These are phyloP conservation scores for Forbesichthys agassizii DNA, from an alignment of 2,113 vertebrate genomes.

Conservation along the genomic window DNA sequence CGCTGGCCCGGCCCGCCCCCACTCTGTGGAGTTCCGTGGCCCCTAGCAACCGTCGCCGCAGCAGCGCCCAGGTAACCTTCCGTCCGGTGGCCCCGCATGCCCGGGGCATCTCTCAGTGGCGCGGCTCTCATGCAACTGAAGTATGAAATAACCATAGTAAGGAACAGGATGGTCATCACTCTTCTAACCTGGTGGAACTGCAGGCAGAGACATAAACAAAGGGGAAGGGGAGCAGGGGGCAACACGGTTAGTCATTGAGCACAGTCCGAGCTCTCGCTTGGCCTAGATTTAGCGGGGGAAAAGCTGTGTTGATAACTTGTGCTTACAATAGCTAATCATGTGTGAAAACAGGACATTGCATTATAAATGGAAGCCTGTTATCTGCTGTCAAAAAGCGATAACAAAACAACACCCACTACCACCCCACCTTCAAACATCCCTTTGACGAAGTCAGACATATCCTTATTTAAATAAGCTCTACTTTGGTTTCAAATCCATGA, in stretches of 20 bases:
- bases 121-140: conserved; percentile 99
- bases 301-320: conserved; percentile 35
- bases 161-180: conserved; percentile 99
- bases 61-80: conserved; percentile 91
- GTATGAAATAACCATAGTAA: conserved; percentile 99
- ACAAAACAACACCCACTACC: conserved; percentile 3
- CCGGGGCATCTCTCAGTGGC: conserved; percentile 94
- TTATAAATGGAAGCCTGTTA: conserved; percentile 28
- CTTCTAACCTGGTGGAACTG: conserved; percentile 99
- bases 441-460: background rate
- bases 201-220: conserved; percentile 59
- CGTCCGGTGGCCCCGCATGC: conserved; percentile 90
- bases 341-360: conserved; percentile 42
- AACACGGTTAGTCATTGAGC: conserved; percentile 47
- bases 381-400: conserved; percentile 8
- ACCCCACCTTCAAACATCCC: background rate
- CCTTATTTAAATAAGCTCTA: background rate
- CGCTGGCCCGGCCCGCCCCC: conserved; percentile 80
- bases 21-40: conserved; percentile 92
- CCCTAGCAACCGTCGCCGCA: conserved; percentile 74
- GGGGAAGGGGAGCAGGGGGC: conserved; percentile 28
- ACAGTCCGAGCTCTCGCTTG: conserved; percentile 26
- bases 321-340: conserved; percentile 52
- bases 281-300: conserved; percentile 56
- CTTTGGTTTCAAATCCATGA: no score